A percentile compares a stretch with the other conserved stretches of the same genome.
Conservation (phyloP, 2,113 vertebrate species). For the Tauraco erythrolophus region DNA sequence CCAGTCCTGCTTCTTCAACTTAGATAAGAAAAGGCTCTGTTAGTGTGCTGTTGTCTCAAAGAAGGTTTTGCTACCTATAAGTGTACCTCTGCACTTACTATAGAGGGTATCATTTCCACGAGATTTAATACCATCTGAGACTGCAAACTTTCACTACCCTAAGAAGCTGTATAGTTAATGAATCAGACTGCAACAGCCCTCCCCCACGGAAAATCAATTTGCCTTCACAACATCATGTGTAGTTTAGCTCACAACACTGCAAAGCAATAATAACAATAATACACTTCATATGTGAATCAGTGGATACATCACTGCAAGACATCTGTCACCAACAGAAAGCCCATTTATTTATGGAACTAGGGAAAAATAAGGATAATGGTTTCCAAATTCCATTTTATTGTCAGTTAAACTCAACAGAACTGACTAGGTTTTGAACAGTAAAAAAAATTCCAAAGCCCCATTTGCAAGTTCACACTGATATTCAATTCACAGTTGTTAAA, state of each 20-base stretch:
- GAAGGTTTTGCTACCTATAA: not conserved
- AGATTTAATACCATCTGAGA: not conserved
- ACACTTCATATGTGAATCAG: not conserved
- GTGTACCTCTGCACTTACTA: not conserved
- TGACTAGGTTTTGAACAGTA: not conserved
- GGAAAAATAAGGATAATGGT: not conserved
- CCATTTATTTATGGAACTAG: not conserved
- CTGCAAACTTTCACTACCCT: not conserved
- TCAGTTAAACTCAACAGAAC: not conserved
- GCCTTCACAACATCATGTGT: not conserved
- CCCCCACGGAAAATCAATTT: not conserved
- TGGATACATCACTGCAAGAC: not conserved
- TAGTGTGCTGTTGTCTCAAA: not conserved
- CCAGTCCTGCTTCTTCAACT: not conserved
- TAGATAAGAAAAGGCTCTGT: not conserved
- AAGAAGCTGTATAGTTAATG: not conserved
- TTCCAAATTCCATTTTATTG: not conserved
- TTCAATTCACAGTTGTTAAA: not conserved
- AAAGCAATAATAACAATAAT: not conserved
- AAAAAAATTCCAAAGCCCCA: not conserved
- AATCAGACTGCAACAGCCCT: not conserved
- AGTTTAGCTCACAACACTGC: not conserved
- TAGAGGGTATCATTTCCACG: not conserved
- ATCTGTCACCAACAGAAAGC: slow-evolving; percentile 21
- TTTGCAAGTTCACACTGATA: not conserved